A percentile compares a stretch with the other conserved stretches of the same genome.
Evolutionary conservation across 37 sponge, comb jelly and placozoan genomes (phyloP).

Genomic region (Eunapius fragilis): DNA sequence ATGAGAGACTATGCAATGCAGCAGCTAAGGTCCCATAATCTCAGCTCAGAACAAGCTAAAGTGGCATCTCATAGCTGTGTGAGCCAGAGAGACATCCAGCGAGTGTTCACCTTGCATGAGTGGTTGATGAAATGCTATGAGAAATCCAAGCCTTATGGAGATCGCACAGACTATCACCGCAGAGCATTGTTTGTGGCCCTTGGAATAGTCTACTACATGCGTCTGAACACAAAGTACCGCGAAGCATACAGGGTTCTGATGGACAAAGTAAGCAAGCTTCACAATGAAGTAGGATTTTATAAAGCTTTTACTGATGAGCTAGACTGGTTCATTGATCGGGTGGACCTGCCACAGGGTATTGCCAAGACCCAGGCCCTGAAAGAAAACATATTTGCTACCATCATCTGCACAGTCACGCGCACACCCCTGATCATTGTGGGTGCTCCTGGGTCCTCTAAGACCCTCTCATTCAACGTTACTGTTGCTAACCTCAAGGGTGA

Average conservation of each 20-base stretch:
- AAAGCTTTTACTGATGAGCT: constrained; percentile 58
- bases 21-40: constrained; percentile 29
- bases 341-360: constrained; percentile 84
- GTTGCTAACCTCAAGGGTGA: constrained; percentile 81
- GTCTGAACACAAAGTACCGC: constrained; percentile 68
- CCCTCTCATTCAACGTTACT: constrained; percentile 90
- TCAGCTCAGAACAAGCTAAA: background rate
- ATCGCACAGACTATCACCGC: constrained; percentile 22
- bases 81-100: constrained; percentile 85
- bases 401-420: constrained; percentile 78
- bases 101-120: constrained; percentile 81
- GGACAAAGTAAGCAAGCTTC: constrained; percentile 1
- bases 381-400: constrained; percentile 91
- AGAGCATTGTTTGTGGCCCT: constrained; percentile 79
- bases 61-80: constrained; percentile 71
- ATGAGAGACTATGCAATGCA: constrained; percentile 72
- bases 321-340: constrained; percentile 45
- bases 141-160: constrained; percentile 23
- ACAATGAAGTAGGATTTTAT: background rate
- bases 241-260: constrained; percentile 29
- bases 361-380: constrained; percentile 89
- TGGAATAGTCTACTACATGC: constrained; percentile 89
- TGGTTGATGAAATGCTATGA: constrained; percentile 66
- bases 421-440: constrained; percentile 93
- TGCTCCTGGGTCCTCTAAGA: constrained; percentile 91